Evolutionary conservation across 2,888 invertebrate species (phyloP), one percentile per base, ranked within the genome.

Genomic region (Caenorhabditis imperialis): DNA sequence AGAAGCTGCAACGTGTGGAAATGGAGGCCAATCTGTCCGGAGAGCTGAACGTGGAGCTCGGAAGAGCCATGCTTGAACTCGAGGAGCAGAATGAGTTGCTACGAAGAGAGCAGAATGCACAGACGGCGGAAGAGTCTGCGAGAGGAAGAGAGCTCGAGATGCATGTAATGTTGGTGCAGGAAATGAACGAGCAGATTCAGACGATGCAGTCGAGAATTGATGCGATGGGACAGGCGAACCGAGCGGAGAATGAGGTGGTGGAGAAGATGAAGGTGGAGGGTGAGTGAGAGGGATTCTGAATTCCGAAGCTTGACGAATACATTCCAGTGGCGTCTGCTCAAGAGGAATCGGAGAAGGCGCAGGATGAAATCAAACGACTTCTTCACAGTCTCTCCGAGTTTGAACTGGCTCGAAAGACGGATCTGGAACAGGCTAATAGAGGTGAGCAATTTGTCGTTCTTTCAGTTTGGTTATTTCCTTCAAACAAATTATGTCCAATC

Each of bases 41-140:
- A 22, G 81, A 82, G 55, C 65, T 82, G 48, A 78, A 79, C 55
- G 75, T 80, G 14, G 80, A 82, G 44, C 58, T 82, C 47, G 78
- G 77, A 6, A 42, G 73, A 20, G 76, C 75, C 4, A 78, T 80
- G 76, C 65, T 73, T 14, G 74, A 74, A n/a, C 38, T 81, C 55
- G 76, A 82, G 48, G 67, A 75, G 50, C 58, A 77, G 40, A 75
- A 75, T 22, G 63, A 53, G 14, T 14, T 58, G 42, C 60, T 63
- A 12, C 22, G 44, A 8, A 60, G 35, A 45, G 63, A 79, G 18
- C 62, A 61, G 23, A 50, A 25, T 0, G 42, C 63, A 3, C 47
- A 22, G 25, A 18, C 40, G 33, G 48, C 45, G 7, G 60, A 74
- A 5, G 51, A 58, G 8, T 25, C 20, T 48, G 65, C 37, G 8